A percentile compares a stretch with the other conserved stretches of the same genome.
Evolutionary conservation across 1,140 invertebrate species (phyloP).

Genomic region (Cotesia chilonis): DNA sequence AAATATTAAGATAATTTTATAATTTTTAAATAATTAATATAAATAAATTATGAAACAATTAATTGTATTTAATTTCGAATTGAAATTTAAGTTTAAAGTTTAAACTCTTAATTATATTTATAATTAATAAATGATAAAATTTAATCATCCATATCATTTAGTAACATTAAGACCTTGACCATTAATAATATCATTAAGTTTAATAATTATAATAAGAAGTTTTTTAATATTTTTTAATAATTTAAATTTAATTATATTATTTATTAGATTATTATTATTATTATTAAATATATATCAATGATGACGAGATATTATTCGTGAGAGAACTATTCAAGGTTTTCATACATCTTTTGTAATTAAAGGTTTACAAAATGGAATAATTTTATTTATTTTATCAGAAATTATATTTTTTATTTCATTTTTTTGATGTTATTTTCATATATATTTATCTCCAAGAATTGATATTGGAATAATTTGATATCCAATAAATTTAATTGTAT

Average conservation of each 20-base stretch:
- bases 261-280: too few relatives aligned
- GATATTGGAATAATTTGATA: constrained; percentile 72
- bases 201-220: constrained; percentile 61
- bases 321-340: constrained; percentile 68
- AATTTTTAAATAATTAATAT: too few relatives aligned
- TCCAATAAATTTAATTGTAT: constrained; percentile 66
- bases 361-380: constrained; percentile 69
- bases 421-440: constrained; percentile 75
- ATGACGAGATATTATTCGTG: constrained; percentile 72
- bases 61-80: too few relatives aligned
- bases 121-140: constrained; percentile 51
- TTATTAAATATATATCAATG: constrained; percentile 68
- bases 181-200: constrained; percentile 60
- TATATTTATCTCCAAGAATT: constrained; percentile 68
- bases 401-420: constrained; percentile 72
- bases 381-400: constrained; percentile 73
- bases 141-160: constrained; percentile 65
- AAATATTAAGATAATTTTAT: too few relatives aligned
- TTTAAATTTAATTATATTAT: constrained; percentile 54
- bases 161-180: constrained; percentile 69
- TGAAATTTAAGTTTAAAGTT: too few relatives aligned
- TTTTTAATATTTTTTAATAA: constrained; percentile 66
- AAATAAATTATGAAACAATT: too few relatives aligned
- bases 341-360: constrained; percentile 62
- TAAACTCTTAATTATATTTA: too few relatives aligned